phyloP scores from a whole-genome alignment of 2,888 invertebrate species.

The Erebia aethiops region DNA sequence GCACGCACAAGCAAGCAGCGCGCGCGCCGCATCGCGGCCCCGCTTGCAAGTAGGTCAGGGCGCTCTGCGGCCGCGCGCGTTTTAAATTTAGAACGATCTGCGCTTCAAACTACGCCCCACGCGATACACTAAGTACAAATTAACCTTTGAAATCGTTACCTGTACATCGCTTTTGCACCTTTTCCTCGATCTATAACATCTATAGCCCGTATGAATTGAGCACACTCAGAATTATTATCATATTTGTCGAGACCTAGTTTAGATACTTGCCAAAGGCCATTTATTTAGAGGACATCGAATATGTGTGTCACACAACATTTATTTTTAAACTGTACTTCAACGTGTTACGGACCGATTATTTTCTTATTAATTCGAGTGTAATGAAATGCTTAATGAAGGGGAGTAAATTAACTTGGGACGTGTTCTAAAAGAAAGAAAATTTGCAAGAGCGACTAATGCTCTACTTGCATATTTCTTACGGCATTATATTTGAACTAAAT shows the following conservation, averaged over 20 bases:
- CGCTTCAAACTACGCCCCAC: slow-evolving; percentile 78
- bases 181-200: slow-evolving; percentile 7
- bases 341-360: neutral
- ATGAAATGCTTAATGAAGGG: neutral
- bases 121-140: slow-evolving; percentile 69
- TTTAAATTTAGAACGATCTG: slow-evolving; percentile 82
- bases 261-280: slow-evolving; percentile 31
- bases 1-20: slow-evolving; percentile 64
- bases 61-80: slow-evolving; percentile 80
- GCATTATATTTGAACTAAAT: too few species aligned
- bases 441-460: neutral
- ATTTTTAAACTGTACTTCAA: slow-evolving; percentile 23
- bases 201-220: slow-evolving; percentile 5
- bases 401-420: neutral
- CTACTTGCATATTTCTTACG: too few species aligned
- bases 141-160: slow-evolving; percentile 49
- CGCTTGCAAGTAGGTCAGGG: slow-evolving; percentile 82
- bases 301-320: slow-evolving; percentile 31
- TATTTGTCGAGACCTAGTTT: slow-evolving; percentile 27
- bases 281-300: slow-evolving; percentile 31
- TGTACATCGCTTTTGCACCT: slow-evolving; percentile 45
- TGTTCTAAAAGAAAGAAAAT: neutral
- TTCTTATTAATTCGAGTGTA: neutral
- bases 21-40: slow-evolving; percentile 81
- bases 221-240: slow-evolving; percentile 11